Evolutionary conservation across 2,113 vertebrate genomes (phyloP), one percentile per base, ranked within the genome.

Genomic region (Hyaena hyaena): DNA sequence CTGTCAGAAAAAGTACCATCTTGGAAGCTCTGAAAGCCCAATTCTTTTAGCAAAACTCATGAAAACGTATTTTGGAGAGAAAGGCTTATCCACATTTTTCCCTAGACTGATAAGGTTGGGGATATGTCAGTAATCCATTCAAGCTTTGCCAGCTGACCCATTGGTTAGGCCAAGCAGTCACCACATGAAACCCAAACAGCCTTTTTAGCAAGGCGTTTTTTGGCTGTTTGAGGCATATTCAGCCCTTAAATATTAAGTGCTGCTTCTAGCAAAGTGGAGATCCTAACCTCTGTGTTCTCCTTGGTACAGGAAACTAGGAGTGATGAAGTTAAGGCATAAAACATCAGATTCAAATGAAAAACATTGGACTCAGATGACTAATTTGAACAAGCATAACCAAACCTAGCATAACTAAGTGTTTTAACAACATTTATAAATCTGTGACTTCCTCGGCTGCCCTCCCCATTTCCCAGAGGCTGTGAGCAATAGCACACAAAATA

Each of bases 241-340:
- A 76, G 69, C 53, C 39, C 26, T 90, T 95, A 84, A 66, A 31
- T 68, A 79, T 68, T 88, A 81, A 93, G 89, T 84, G n/a, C 17
- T 11, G 21, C 11, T 76, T 96, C 65, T 4, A 77, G n/a, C 61
- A 93, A 91, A 94, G 17, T 28, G 12, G 35, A 66, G 48, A 82
- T 11, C 80, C 53, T 76, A 90, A 80, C 15, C 43, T 81, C 74
- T 73, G 33, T 61, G 61, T 91, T 87, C 74, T 83, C 92, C 35
- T 80, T 82, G 24, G 53, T 23, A 73, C 0, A 14, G 43, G 65
- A 85, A 90, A 81, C 53, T 31, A 79, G 55, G 21, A 63, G 11
- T 24, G 82, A 73, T 48, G 19, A 88, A 81, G 26, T 73, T 74
- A 90, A 88, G 88, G 33, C 28, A 73, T 74, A 93, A 23, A 88